Percentiles rank a stretch among this genome's conserved stretches.
Conservation (phyloP, 2,888 invertebrate species). For the Parnassius mnemosyne region DNA sequence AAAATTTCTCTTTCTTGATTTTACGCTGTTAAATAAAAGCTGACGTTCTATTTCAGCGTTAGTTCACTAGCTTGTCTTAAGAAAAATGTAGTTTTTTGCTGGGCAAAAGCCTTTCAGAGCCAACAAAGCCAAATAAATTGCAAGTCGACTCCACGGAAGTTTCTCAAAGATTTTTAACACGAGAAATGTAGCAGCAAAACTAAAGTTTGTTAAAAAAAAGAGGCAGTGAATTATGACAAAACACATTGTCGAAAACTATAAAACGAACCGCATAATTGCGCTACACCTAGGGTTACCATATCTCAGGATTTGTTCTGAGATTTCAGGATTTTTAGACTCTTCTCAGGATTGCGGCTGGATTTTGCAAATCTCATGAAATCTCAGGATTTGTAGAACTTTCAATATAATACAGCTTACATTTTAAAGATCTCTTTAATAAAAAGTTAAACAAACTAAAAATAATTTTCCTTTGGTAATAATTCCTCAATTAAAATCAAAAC, state of each 20-base stretch:
- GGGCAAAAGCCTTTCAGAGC: constrained; percentile 35
- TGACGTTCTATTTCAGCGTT: constrained; percentile 14
- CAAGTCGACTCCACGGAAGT: constrained; percentile 43
- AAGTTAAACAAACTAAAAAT: too few species aligned
- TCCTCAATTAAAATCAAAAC: too few species aligned
- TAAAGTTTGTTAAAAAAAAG: constrained; percentile 14
- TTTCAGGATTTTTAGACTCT: too few species aligned
- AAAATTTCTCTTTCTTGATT: constrained; percentile 2
- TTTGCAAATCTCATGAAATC: too few species aligned
- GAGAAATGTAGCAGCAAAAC: constrained; percentile 40
- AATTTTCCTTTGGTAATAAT: too few species aligned
- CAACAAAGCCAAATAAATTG: constrained; percentile 51
- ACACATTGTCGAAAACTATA: constrained; percentile 39
- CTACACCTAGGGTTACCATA: too few species aligned
- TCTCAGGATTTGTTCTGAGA: too few species aligned
- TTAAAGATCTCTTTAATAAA: too few species aligned
- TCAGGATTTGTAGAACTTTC: too few species aligned
- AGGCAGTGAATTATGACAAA: constrained; percentile 24
- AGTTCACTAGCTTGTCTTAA: constrained; percentile 17
- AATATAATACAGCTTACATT: too few species aligned
- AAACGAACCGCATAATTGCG: constrained; percentile 44
- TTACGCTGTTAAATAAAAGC: constrained; percentile 12
- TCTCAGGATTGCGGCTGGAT: too few species aligned
- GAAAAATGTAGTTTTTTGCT: constrained; percentile 28
- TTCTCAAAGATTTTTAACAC: constrained; percentile 43